Evolutionary conservation across 1,140 invertebrate genomes (phyloP), one percentile per base, ranked within the genome.

Genomic region (Formica exsecta): DNA sequence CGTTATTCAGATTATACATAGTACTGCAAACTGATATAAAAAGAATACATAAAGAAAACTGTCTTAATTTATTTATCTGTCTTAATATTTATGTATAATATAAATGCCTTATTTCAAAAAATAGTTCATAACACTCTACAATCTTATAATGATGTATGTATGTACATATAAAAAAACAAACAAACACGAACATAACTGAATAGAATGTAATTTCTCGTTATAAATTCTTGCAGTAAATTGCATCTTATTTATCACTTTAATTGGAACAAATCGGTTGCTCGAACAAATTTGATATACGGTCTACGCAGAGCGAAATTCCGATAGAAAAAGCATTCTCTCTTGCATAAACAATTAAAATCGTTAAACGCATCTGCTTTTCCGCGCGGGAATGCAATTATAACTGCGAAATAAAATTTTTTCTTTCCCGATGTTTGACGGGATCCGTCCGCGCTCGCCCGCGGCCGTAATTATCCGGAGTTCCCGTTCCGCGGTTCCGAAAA

Each of bases 401-500:
- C 64, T 32, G 51, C 19, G 13, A 73, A 81, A 73, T 81, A 73
- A 71, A 44, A 61, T 80, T 83, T 81, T 62, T 73, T 44, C 66
- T 74, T 61, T 25, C 44, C 76, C 41, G 64, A 61, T n/a, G 36
- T 65, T 25, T 44, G 38, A 13, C 54, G 13, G 66, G 19, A 73
- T 54, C 41, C 48, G 44, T 48, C 76, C 19, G 44, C 32, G 25
- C 41, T 73, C 38, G 29, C 54, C 38, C 57, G 38, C 79, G 54
- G 79, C 68, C 57, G 59, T 74, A 83, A 83, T 83, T 83, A 83
- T 74, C 79, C 66, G 51, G 38, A 54, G 65, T 22, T 71, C 38
- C 36, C 74, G 74, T 85, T 54, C 25, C 9, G 77, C 84, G 76
- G 51, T 61, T 64, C 65, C 44, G 66, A 85, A 84, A 86, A 86